Conservation (phyloP, 2,113 vertebrate species). For the Ptilonorhynchus violaceus region DNA sequence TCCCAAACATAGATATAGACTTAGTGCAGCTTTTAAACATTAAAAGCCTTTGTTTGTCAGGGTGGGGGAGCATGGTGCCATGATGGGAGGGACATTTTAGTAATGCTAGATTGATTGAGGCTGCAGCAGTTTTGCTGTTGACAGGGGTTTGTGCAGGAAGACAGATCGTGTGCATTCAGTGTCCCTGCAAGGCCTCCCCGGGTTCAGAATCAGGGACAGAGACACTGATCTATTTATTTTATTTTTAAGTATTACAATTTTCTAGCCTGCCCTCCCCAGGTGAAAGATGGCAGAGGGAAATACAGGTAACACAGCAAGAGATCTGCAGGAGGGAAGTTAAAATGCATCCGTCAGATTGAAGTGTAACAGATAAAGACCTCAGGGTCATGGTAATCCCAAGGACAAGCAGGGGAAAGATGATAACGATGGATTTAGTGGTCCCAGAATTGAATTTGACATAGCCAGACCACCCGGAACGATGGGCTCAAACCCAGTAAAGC, state of each 20-base stretch:
- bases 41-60: not conserved
- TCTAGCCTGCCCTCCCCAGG: not conserved
- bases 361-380: not conserved
- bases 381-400: not conserved
- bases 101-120: not conserved
- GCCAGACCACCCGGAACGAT: not conserved
- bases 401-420: not conserved
- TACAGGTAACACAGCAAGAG: not conserved
- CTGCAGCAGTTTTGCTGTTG: not conserved
- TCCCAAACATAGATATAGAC: not conserved
- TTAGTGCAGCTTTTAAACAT: not conserved
- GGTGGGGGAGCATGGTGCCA: fast-evolving
- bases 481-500: not conserved
- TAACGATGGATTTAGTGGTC: not conserved
- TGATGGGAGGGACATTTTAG: not conserved
- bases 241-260: not conserved
- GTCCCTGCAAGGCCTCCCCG: not conserved
- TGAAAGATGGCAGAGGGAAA: not conserved
- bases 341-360: not conserved
- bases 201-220: not conserved
- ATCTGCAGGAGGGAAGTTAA: not conserved
- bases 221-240: not conserved
- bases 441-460: not conserved
- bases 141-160: not conserved
- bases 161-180: not conserved